These are phyloP conservation scores for Lutraria rhynchaena DNA, from an alignment of 1,140 invertebrate species.

Conservation along the genomic window DNA sequence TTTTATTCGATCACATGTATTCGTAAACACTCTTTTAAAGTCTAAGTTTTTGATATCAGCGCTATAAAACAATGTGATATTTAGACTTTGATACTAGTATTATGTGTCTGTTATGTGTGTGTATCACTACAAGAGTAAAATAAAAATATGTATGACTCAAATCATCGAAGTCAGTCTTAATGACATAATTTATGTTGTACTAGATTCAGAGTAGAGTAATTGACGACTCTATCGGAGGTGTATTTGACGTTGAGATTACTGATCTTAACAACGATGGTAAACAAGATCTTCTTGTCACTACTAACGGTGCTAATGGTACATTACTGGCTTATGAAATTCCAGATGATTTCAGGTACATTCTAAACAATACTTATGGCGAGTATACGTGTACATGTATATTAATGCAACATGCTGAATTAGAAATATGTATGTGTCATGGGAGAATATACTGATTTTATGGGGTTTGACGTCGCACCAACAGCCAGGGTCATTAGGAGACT, in stretches of 20 bases:
- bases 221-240: slow-evolving; percentile 76
- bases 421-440: no score
- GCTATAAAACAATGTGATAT: no score
- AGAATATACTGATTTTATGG: no score
- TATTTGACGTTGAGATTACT: slow-evolving; percentile 79
- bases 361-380: no score
- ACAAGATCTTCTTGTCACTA: slow-evolving; percentile 77
- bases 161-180: not conserved
- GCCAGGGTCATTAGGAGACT: no score
- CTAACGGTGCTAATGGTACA: slow-evolving; percentile 69
- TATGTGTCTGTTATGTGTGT: not conserved
- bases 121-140: not conserved
- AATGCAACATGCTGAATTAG: no score
- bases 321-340: slow-evolving; percentile 80
- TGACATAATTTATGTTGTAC: not conserved
- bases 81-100: no score
- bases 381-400: no score
- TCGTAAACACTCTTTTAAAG: no score
- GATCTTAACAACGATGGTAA: slow-evolving; percentile 81
- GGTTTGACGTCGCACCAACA: no score
- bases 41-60: no score
- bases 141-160: not conserved
- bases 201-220: slow-evolving; percentile 76
- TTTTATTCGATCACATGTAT: no score
- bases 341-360: slow-evolving; percentile 76